These are phyloP conservation scores for Polydrusus tereticollis DNA, from an alignment of 2,888 invertebrate species.

Conservation along the genomic window DNA sequence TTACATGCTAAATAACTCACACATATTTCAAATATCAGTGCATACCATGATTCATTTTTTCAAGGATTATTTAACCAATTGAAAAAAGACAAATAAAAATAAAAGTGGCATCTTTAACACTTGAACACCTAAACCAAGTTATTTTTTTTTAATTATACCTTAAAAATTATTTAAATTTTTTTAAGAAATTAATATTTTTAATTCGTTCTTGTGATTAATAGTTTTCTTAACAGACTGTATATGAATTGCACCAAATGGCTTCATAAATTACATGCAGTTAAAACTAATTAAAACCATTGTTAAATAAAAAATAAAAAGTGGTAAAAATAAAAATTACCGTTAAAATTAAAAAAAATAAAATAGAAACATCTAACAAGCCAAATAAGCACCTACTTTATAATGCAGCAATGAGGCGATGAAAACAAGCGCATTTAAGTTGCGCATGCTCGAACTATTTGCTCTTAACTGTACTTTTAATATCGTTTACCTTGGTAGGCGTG, in stretches of 20 bases:
- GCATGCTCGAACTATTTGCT: conserved; percentile 24
- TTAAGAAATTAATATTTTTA: too few species aligned
- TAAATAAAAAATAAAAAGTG: neutral
- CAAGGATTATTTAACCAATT: too few species aligned
- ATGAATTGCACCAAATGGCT: neutral
- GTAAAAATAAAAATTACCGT: too few species aligned
- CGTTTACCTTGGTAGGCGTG: conserved; percentile 71
- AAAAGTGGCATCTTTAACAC: too few species aligned
- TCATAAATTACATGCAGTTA: neutral
- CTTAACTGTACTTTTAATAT: conserved; percentile 43
- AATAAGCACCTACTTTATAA: conserved; percentile 26
- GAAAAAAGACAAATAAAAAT: too few species aligned
- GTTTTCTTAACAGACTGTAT: neutral
- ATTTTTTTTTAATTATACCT: too few species aligned
- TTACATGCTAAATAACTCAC: neutral
- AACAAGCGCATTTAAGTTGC: conserved; percentile 19
- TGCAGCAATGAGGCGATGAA: conserved; percentile 11
- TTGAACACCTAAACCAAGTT: too few species aligned
- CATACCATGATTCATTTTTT: too few species aligned
- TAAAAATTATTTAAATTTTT: too few species aligned
- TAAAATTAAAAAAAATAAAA: neutral
- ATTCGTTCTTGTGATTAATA: too few species aligned
- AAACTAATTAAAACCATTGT: neutral
- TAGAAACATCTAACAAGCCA: neutral
- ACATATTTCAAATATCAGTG: neutral